phyloP scores from a whole-genome alignment of 1,140 invertebrate genomes.

The Akabosia matsudoensis region DNA sequence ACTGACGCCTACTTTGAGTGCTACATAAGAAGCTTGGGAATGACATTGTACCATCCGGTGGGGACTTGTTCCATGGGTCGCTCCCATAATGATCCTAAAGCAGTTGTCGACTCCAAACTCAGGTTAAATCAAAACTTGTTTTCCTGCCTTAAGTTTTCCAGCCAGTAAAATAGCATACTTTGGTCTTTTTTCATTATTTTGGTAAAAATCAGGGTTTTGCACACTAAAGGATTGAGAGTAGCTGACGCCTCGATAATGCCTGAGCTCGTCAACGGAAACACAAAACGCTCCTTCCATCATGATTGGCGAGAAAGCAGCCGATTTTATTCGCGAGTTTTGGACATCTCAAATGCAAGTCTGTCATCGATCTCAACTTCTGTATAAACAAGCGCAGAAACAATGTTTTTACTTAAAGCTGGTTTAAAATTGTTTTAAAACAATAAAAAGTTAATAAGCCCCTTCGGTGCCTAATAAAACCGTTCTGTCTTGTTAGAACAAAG shows the following conservation, averaged over 20 bases:
- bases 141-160: not conserved
- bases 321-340: constrained; percentile 55
- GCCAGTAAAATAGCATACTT: not conserved
- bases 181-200: too few relatives aligned
- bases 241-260: constrained; percentile 20
- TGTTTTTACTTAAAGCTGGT: constrained; percentile 5
- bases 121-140: constrained; percentile 46
- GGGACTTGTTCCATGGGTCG: constrained; percentile 94
- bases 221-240: not conserved
- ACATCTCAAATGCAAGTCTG: constrained; percentile 26
- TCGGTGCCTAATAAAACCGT: not conserved
- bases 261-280: constrained; percentile 44
- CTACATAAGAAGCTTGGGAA: constrained; percentile 74
- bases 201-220: not conserved
- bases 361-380: not conserved
- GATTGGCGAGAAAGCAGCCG: constrained; percentile 58
- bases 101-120: constrained; percentile 81
- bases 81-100: too few relatives aligned
- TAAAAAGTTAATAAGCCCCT: not conserved
- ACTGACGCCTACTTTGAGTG: constrained; percentile 80
- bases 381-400: not conserved
- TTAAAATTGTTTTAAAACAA: not conserved
- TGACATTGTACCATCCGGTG: constrained; percentile 73
- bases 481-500: too few relatives aligned
- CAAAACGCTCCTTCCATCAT: constrained; percentile 58